Base-by-base conservation (phyloP, 2,113 vertebrate genomes). In the Pholis gunnellus region DNA sequence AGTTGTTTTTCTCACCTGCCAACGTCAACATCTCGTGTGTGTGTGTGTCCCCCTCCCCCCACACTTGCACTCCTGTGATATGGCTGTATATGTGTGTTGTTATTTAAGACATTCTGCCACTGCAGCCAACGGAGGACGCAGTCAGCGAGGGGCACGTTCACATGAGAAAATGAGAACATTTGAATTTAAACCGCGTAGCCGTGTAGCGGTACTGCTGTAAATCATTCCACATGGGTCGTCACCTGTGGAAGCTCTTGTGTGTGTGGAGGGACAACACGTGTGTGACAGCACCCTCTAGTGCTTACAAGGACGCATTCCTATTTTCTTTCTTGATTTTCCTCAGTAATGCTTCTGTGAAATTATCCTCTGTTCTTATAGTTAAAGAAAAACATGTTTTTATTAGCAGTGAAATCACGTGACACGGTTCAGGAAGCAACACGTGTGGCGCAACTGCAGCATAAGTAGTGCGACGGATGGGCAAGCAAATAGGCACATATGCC, bases 231-330 rank as follows among this genome's bases (percentile, higher is more conserved):
- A 34, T 18, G 5, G 8, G 70, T 77, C 54, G 27, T 36, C 34
- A 61, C 56, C 8, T 44, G 65, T 64, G 73, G 52, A 42, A 14
- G 42, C 57, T 29, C 18, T 34, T 44, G 38, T 4, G 27, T 5
- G 14, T 44, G 34, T 63, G 50, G 65, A 36, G 15, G 68, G 60
- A 5, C 22, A 42, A 29, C 5, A 20, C 38, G 27, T 40, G 29
- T 68, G 46, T 25, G 68, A 84, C 78, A 76, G 67, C 70, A 25
- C 84, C 79, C 85, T 89, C 91, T 86, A 78, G 90, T 88, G 91
- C 57, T 84, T n/a, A 68, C 2, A 75, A n/a, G 0, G 5, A 68
- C 9, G 2, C 17, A 17, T 57, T 78, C 15, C 20, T 78, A 42
- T 5, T 64, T 70, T 22, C 31, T 84, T 74, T 79, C 60, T 78